A percentile compares a stretch with the other conserved stretches of the same genome.
phyloP scores from a whole-genome alignment of 1,140 invertebrate genomes.

The Nephila pilipes region DNA sequence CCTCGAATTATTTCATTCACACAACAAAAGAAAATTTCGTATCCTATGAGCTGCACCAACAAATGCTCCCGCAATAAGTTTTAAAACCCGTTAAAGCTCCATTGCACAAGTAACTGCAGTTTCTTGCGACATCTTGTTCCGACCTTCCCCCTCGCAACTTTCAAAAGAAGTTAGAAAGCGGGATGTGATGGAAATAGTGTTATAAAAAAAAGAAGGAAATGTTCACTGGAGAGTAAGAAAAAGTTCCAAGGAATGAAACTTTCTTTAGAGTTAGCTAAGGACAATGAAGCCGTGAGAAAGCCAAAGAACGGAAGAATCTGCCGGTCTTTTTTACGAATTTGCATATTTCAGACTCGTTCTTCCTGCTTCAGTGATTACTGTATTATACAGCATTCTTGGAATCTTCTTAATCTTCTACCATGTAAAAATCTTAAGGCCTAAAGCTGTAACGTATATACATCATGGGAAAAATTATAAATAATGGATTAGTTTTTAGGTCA shows the following conservation, averaged over 20 bases:
- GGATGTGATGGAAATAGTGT: neutral
- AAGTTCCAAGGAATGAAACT: conserved; percentile 31
- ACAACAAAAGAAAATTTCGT: neutral
- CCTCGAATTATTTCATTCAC: neutral
- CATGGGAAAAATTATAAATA: neutral
- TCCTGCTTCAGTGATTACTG: conserved; percentile 17
- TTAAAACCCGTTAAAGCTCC: conserved; percentile 23
- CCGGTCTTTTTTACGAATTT: neutral
- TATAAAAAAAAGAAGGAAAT: conserved; percentile 30
- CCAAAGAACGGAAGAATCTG: neutral
- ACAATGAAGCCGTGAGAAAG: conserved; percentile 22
- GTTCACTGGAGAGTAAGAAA: conserved; percentile 17
- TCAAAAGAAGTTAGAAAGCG: neutral
- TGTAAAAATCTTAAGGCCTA: neutral
- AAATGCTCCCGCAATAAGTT: neutral
- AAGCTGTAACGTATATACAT: neutral
- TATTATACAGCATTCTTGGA: neutral
- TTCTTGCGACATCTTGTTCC: conserved; percentile 27
- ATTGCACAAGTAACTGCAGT: conserved; percentile 1
- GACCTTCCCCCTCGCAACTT: neutral
- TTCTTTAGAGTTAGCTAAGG: conserved; percentile 3
- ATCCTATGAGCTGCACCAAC: neutral
- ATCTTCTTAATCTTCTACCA: neutral
- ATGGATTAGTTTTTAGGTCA: neutral
- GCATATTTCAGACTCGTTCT: neutral